Conservation (phyloP, 2,888 invertebrate genomes). For the Coleophora flavipennella region DNA sequence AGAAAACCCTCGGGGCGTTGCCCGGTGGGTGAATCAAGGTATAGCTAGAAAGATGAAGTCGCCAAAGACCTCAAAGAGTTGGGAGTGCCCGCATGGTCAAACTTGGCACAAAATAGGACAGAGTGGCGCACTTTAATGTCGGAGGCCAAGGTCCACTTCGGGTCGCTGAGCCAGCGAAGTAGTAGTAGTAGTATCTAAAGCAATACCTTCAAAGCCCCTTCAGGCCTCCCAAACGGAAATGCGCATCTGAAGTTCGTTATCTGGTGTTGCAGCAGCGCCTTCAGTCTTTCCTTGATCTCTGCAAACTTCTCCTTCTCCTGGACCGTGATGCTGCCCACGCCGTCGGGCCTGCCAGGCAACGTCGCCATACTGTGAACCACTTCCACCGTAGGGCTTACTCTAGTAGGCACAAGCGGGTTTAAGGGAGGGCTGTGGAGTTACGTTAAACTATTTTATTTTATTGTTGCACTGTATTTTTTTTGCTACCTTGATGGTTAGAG, state of each 20-base stretch:
- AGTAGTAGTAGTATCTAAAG: background rate
- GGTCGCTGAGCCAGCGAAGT: too few relatives aligned
- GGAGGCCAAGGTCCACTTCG: too few relatives aligned
- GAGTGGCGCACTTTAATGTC: too few relatives aligned
- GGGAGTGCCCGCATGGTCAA: too few relatives aligned
- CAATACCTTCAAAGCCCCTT: slow-evolving; percentile 90
- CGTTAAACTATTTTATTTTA: slow-evolving; percentile 28
- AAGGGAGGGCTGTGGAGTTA: slow-evolving; percentile 43
- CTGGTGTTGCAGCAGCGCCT: slow-evolving; percentile 95
- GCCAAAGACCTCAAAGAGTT: too few relatives aligned
- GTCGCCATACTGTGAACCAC: slow-evolving; percentile 70
- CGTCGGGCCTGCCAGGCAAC: slow-evolving; percentile 90
- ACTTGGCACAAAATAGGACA: too few relatives aligned
- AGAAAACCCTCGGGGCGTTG: too few relatives aligned
- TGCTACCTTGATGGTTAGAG: too few relatives aligned
- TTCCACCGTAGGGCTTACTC: slow-evolving; percentile 62
- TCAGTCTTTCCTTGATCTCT: slow-evolving; percentile 95
- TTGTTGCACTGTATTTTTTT: too few relatives aligned
- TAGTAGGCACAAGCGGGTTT: slow-evolving; percentile 65
- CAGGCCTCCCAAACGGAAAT: slow-evolving; percentile 99
- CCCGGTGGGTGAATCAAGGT: too few relatives aligned
- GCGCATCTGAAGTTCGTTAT: slow-evolving; percentile 99
- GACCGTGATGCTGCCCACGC: slow-evolving; percentile 97
- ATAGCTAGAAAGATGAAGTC: too few relatives aligned
- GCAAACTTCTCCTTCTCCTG: slow-evolving; percentile 99